Conservation (phyloP, 2,888 invertebrate species). For the Eumacrocentrus americanus region DNA sequence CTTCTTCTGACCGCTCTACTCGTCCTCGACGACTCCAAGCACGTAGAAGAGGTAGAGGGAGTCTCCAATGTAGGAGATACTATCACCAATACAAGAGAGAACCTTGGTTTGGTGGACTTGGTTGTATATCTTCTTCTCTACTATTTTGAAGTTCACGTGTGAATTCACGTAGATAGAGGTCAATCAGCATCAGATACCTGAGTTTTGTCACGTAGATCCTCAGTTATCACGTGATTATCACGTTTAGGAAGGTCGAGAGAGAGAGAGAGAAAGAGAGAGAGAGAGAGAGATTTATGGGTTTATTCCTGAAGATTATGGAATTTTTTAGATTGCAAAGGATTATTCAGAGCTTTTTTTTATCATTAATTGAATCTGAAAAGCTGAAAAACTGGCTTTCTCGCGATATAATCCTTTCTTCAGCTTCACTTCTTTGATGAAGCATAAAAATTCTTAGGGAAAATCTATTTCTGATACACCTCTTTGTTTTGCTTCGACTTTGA, state of each 20-base stretch:
- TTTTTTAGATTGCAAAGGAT: too few relatives aligned
- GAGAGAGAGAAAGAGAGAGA: too few relatives aligned
- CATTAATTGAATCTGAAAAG: too few relatives aligned
- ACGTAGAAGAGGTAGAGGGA: conserved; percentile 8
- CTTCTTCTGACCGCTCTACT: conserved; percentile 33
- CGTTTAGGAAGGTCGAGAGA: not conserved
- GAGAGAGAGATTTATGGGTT: too few relatives aligned
- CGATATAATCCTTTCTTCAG: too few relatives aligned
- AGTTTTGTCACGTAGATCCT: not conserved
- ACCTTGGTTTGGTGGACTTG: too few relatives aligned
- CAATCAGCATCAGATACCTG: not conserved
- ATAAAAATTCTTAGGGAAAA: too few relatives aligned
- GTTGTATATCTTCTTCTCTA: not conserved
- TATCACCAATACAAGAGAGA: too few relatives aligned
- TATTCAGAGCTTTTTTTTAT: too few relatives aligned
- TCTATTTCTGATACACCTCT: not conserved
- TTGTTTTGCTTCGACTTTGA: conserved; percentile 1
- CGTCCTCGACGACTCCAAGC: conserved; percentile 6
- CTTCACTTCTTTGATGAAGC: too few relatives aligned
- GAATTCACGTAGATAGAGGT: not conserved
- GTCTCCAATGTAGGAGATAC: not conserved
- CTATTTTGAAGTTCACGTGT: not conserved
- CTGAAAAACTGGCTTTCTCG: too few relatives aligned
- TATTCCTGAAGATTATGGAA: too few relatives aligned
- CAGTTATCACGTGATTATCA: not conserved